phyloP scores from a whole-genome alignment of 1,140 invertebrate genomes.

The Globodera ellingtonae region DNA sequence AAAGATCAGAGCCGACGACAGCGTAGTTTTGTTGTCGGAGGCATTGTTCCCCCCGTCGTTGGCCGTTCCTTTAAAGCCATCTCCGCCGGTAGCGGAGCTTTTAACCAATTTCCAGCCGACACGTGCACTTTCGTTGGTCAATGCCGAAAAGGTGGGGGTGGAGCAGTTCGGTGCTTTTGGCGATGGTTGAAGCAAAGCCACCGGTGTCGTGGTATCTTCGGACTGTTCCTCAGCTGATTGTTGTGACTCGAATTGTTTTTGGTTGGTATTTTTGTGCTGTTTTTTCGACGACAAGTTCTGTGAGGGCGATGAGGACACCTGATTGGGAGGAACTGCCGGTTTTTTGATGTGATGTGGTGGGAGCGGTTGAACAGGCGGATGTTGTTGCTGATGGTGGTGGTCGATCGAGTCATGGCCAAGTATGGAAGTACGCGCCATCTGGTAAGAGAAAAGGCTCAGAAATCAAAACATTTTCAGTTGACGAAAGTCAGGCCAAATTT shows the following conservation, averaged over 20 bases:
- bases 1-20: constrained; percentile 40
- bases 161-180: constrained; percentile 35
- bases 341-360: neutral
- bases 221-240: neutral
- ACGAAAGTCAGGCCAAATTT: too few relatives aligned
- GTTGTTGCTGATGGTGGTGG: neutral
- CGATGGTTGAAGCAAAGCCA: neutral
- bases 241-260: constrained; percentile 10
- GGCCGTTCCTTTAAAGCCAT: neutral
- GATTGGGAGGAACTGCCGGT: neutral
- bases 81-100: neutral
- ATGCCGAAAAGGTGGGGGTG: constrained; percentile 32
- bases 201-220: neutral
- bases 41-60: neutral
- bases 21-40: neutral
- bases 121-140: constrained; percentile 30
- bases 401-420: neutral
- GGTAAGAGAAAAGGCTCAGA: neutral
- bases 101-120: constrained; percentile 10
- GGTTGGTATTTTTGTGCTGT: constrained; percentile 5
- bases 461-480: neutral
- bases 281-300: constrained; percentile 11
- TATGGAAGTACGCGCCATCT: neutral
- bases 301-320: neutral
- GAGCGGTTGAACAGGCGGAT: neutral